Percentiles rank a stretch among this genome's conserved stretches.
phyloP scores from a whole-genome alignment of 2,113 vertebrate genomes.

The Nansenia antarctica region DNA sequence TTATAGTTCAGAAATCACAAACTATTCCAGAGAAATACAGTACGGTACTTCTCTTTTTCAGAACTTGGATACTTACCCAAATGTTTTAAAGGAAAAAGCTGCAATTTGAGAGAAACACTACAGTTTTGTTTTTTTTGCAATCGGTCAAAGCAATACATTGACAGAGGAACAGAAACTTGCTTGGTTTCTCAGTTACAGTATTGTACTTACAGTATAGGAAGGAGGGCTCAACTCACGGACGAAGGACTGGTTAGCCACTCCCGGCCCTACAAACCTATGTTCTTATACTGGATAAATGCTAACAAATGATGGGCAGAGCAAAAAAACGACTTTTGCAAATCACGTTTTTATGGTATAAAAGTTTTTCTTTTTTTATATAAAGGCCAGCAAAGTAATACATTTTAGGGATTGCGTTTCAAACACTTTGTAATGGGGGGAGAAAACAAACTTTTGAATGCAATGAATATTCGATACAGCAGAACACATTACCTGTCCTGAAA shows the following conservation, averaged over 20 bases:
- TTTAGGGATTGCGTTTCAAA: conserved; percentile 78
- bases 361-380: conserved; percentile 54
- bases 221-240: conserved; percentile 93
- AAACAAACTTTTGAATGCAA: conserved; percentile 68
- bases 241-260: conserved; percentile 91
- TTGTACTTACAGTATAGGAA: conserved; percentile 97
- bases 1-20: conserved; percentile 58
- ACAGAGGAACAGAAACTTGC: conserved; percentile 54
- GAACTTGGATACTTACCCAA: conserved; percentile 79
- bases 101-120: conserved; percentile 58
- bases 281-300: conserved; percentile 85
- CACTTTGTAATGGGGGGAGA: conserved; percentile 72
- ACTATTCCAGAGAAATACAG: conserved; percentile 26
- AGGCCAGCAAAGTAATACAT: conserved; percentile 85
- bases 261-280: conserved; percentile 90
- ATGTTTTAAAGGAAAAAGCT: conserved; percentile 42
- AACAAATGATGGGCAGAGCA: conserved; percentile 90
- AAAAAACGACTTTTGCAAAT: conserved; percentile 76
- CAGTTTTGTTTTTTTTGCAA: conserved; percentile 52
- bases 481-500: conserved; percentile 75
- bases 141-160: conserved; percentile 60
- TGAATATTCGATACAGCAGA: conserved; percentile 42
- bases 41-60: conserved; percentile 47
- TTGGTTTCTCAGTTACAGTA: conserved; percentile 52
- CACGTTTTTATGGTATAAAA: conserved; percentile 75